These are phyloP conservation scores for Sarcophaga carnaria DNA, from an alignment of 2,888 invertebrate species.

Conservation along the genomic window DNA sequence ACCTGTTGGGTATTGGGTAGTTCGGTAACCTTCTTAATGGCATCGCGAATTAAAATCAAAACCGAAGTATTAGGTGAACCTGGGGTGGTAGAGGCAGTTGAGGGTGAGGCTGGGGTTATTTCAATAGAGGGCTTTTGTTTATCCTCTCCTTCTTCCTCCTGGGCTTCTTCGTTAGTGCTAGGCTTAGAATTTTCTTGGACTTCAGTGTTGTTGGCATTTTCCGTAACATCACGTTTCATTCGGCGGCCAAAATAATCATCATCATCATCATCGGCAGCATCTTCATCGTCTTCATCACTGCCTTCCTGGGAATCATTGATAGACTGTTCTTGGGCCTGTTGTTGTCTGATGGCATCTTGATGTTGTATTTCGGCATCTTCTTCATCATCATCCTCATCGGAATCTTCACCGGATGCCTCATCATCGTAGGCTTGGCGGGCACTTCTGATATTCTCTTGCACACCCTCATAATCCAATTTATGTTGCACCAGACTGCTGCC, in stretches of 20 bases:
- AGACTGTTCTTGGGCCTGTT: slow-evolving; percentile 62
- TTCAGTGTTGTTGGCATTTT: slow-evolving; percentile 37
- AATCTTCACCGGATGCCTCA: slow-evolving; percentile 71
- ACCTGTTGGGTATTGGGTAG: slow-evolving; percentile 78
- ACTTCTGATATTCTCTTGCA: slow-evolving; percentile 40
- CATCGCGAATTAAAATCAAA: slow-evolving; percentile 78
- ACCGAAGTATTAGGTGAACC: slow-evolving; percentile 76
- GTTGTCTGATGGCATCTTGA: slow-evolving; percentile 46
- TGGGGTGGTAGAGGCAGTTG: slow-evolving; percentile 25
- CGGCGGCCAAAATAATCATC: slow-evolving; percentile 45
- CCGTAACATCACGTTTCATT: slow-evolving; percentile 69
- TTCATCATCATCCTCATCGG: slow-evolving; percentile 74
- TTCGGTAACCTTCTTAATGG: slow-evolving; percentile 78
- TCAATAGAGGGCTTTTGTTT: slow-evolving; percentile 41
- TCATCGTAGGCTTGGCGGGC: slow-evolving; percentile 61
- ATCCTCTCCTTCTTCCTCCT: neutral
- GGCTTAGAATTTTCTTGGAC: slow-evolving; percentile 26
- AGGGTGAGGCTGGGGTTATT: slow-evolving; percentile 1
- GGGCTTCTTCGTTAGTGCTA: neutral
- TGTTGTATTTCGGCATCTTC: slow-evolving; percentile 67
- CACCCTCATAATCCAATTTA: slow-evolving; percentile 45
- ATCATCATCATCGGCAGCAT: slow-evolving; percentile 66
- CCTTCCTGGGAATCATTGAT: slow-evolving; percentile 68
- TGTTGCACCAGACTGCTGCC: slow-evolving; percentile 11
- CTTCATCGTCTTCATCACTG: slow-evolving; percentile 71